Evolutionary conservation across 2,113 vertebrate species (phyloP), one percentile per base, ranked within the genome.

Genomic region (Eclectus roratus): DNA sequence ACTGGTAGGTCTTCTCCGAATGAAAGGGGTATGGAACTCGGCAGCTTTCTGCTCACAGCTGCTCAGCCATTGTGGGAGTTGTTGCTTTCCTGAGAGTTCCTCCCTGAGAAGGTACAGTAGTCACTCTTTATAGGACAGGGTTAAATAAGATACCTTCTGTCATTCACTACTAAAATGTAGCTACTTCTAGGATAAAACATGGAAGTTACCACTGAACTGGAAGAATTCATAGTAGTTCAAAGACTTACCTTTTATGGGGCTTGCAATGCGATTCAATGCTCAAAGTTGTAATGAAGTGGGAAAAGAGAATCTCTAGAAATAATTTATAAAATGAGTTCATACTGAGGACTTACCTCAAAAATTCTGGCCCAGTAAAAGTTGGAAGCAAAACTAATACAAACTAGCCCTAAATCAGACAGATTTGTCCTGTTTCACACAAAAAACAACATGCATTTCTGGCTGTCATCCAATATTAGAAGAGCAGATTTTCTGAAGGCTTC

Each of bases 51-150:
- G n/a, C 63, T 56, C 24, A 2, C 44, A 8, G 52, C 53, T 86
- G 35, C 81, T 81, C 33, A 39, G 39, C 31, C 24, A 1, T 31
- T 0, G 0, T 25, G 60, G 58, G 65, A 72, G 46, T 17, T 0
- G 0, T n/a, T 86, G 37, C 43, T 88, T 43, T 43, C 28, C 56
- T 14, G 15, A 18, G 61, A 55, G 37, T 43, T 86, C 31, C 8
- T 79, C 47, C 16, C 19, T 33, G 44, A 56, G 39, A 44, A 88
- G 69, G 64, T 70, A 25, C 71, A 13, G 64, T 27, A 63, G 41
- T 60, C 20, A 29, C 46, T 63, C 13, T 12, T 14, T 25, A 2
- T 5, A 23, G 66, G 28, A 18, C 14, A 25, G 61, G 39, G 33
- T 73, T 66, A 9, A 13, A 1, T 33, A 17, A 23, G 21, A 60